Percentiles rank a stretch among this genome's conserved stretches.
These are phyloP conservation scores for Bagarius yarrelli DNA, from an alignment of 2,113 vertebrate species.

Conservation along the genomic window DNA sequence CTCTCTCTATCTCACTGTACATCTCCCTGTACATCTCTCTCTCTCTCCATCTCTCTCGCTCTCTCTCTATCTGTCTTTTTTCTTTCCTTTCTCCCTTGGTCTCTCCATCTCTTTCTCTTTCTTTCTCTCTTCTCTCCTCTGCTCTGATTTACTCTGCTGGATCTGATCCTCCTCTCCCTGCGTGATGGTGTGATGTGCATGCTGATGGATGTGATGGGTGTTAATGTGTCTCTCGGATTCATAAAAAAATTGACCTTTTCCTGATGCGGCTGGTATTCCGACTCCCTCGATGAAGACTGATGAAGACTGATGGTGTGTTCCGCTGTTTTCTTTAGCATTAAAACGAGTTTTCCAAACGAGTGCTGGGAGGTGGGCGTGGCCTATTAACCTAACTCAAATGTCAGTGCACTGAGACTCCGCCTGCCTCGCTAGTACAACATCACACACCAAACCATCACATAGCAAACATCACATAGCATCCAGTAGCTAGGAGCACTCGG, in stretches of 20 bases:
- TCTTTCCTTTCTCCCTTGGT: slow-evolving; percentile 4
- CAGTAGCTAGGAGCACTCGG: background rate
- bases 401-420: background rate
- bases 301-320: background rate
- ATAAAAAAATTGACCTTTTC: slow-evolving; percentile 49
- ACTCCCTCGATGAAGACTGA: slow-evolving; percentile 4
- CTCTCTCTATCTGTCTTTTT: too few relatives aligned
- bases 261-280: slow-evolving; percentile 27
- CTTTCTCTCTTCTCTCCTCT: slow-evolving; percentile 20
- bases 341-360: background rate
- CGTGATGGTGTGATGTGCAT: slow-evolving; percentile 69
- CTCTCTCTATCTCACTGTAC: background rate
- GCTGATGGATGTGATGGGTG: slow-evolving; percentile 73
- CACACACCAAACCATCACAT: background rate
- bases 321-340: background rate
- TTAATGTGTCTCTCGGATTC: slow-evolving; percentile 63
- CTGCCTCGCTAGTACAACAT: background rate
- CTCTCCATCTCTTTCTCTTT: background rate
- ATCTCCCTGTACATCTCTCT: slow-evolving; percentile 44
- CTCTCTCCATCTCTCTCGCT: slow-evolving; percentile 48
- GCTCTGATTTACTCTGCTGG: slow-evolving; percentile 35
- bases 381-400: background rate
- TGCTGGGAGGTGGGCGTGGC: background rate
- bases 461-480: background rate
- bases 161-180: slow-evolving; percentile 52